Base-by-base conservation (phyloP, 2,797 vertebrate genomes). In the Microtus agrestis region DNA sequence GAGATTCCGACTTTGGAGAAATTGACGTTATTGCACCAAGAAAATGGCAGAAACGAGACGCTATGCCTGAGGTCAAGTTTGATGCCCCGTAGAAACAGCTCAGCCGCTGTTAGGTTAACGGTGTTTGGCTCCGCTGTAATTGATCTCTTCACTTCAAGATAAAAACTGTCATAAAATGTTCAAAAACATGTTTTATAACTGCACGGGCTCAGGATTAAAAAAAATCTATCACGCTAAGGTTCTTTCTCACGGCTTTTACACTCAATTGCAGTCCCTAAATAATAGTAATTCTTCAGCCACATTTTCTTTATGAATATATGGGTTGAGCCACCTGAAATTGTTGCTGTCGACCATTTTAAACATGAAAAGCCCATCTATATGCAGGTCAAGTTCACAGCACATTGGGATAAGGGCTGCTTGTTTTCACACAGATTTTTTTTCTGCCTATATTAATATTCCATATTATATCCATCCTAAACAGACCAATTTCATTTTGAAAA, bases 21-120 rank as follows among this genome's bases (percentile, higher is more conserved):
- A 80, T 93, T 56, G 61, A 54, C 2, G 61, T 96, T 98, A 81
- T 69, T 95, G 90, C 10, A 0, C 65, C n/a, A 94, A 91, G 73
- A 97, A 98, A 90, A 87, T 9, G 46, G 92, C 89, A 97, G 94
- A 96, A 80, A 93, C 97, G 87, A 82, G 82, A 87, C 54, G 92
- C 61, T 95, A 82, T 96, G 79, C 29, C 96, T 94, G 89, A 74
- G 97, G 73, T 88, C 67, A 95, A 94, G 95, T 59, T 87, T 56
- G 94, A 65, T 94, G 97, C 78, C 97, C 96, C 73, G 1, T 91
- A 81, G 92, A 4, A 19, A 91, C 88, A 91, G 95, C 96, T 89
- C 84, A 90, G 40, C 86, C 84, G 29, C 85, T 43, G 13, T 34
- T 80, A 93, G 93, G 65, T 81, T 97, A 95, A 51, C 5, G 46